Evolutionary conservation across 2,888 invertebrate species (phyloP).

Genomic region (Mamestra brassicae): DNA sequence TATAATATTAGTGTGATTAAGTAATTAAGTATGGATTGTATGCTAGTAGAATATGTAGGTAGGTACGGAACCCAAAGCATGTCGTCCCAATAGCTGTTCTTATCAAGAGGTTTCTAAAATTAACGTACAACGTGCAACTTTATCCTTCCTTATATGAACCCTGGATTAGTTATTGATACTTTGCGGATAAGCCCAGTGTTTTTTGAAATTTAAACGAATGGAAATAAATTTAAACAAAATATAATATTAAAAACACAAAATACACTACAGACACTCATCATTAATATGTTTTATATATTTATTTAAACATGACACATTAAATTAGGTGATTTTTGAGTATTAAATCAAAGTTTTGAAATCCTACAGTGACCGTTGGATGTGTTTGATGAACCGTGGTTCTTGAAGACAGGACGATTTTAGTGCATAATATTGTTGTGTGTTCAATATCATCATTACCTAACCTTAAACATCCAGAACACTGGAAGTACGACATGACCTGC

Average conservation of each 20-base stretch:
- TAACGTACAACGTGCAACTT: background rate
- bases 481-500: background rate
- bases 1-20: too few relatives aligned
- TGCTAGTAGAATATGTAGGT: too few relatives aligned
- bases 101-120: constrained; percentile 7
- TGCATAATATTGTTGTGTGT: background rate
- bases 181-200: constrained; percentile 21
- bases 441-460: too few relatives aligned
- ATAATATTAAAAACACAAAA: background rate
- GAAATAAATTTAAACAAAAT: background rate
- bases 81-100: background rate
- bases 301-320: constrained; percentile 2
- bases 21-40: too few relatives aligned
- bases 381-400: constrained; percentile 3
- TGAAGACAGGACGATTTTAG: background rate
- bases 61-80: background rate
- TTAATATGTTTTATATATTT: background rate
- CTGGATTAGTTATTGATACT: constrained; percentile 24
- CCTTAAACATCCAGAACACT: too few relatives aligned
- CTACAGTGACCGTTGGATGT: constrained; percentile 19
- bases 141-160: constrained; percentile 27
- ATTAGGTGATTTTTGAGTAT: background rate
- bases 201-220: constrained; percentile 9
- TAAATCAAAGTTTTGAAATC: background rate
- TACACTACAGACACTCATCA: constrained; percentile 10